These are phyloP conservation scores for Sisyra nigra DNA, from an alignment of 2,888 invertebrate species.

Conservation along the genomic window DNA sequence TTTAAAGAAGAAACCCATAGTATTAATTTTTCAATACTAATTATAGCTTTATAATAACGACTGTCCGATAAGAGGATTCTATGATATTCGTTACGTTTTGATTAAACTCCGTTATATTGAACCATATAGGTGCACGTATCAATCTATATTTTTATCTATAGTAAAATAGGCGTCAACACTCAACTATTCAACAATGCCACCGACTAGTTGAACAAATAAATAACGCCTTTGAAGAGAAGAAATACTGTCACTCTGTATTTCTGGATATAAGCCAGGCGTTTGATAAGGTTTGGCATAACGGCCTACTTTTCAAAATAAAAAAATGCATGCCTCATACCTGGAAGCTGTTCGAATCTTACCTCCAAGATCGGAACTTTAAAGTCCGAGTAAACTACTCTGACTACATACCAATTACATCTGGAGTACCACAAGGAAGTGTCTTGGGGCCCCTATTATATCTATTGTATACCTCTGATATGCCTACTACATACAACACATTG, in stretches of 20 bases:
- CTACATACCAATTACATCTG: slow-evolving; percentile 11
- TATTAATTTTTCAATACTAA: too few species aligned
- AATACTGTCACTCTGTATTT: slow-evolving; percentile 14
- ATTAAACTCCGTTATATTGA: too few species aligned
- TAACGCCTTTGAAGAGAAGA: slow-evolving; percentile 10
- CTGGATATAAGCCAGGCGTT: slow-evolving; percentile 16
- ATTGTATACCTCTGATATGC: slow-evolving; percentile 13
- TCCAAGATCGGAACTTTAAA: slow-evolving; percentile 10
- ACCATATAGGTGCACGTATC: too few species aligned
- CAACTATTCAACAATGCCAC: slow-evolving; percentile 13
- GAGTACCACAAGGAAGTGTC: slow-evolving; percentile 14
- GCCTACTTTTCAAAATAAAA: slow-evolving; percentile 13
- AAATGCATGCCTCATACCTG: slow-evolving; percentile 9
- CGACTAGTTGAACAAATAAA: slow-evolving; percentile 12
- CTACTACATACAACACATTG: slow-evolving; percentile 10
- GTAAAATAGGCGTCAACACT: slow-evolving; percentile 8
- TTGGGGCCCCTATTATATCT: slow-evolving; percentile 13
- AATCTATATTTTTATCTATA: too few species aligned
- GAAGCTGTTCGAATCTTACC: slow-evolving; percentile 12
- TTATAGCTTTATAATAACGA: too few species aligned
- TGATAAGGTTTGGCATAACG: slow-evolving; percentile 16
- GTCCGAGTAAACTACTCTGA: slow-evolving; percentile 7
- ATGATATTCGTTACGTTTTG: too few species aligned
- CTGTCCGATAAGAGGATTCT: too few species aligned
- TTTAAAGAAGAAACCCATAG: too few species aligned